These are phyloP conservation scores for Spinus pinus DNA, from an alignment of 2,797 vertebrate species.

Conservation along the genomic window DNA sequence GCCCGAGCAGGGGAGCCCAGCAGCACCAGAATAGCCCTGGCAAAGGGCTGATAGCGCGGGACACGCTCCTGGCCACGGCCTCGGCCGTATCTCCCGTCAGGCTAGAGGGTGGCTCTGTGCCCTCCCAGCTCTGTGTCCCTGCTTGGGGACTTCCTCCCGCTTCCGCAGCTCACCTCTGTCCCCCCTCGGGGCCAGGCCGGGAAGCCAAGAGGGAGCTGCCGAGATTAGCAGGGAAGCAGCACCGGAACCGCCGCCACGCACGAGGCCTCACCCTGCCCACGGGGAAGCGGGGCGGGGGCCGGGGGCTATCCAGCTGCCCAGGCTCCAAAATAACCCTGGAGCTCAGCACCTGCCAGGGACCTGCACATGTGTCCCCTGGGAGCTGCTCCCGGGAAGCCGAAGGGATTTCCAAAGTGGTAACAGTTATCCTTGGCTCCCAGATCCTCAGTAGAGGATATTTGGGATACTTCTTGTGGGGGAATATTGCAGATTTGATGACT, in stretches of 20 bases:
- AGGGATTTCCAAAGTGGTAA: not conserved
- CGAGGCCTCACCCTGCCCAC: conserved; percentile 1
- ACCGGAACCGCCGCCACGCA: not conserved
- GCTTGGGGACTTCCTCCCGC: not conserved
- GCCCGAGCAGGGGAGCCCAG: not conserved
- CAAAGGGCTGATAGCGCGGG: not conserved
- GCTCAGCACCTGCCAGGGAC: not conserved
- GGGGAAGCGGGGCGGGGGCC: not conserved
- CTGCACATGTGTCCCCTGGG: not conserved
- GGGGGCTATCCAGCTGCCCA: not conserved
- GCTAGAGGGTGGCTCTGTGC: not conserved
- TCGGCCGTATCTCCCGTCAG: not conserved
- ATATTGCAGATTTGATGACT: not conserved
- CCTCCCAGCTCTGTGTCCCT: not conserved
- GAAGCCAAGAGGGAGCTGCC: not conserved
- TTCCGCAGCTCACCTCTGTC: not conserved
- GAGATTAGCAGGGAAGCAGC: not conserved
- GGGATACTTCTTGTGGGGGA: not conserved
- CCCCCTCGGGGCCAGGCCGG: not conserved
- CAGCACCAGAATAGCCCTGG: conserved; percentile 27
- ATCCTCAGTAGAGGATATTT: not conserved
- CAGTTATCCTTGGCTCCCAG: not conserved
- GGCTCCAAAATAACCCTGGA: not conserved
- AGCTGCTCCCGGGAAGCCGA: not conserved
- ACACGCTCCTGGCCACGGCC: not conserved